phyloP scores from a whole-genome alignment of 2,797 vertebrate species.

The Ficedula albicollis region DNA sequence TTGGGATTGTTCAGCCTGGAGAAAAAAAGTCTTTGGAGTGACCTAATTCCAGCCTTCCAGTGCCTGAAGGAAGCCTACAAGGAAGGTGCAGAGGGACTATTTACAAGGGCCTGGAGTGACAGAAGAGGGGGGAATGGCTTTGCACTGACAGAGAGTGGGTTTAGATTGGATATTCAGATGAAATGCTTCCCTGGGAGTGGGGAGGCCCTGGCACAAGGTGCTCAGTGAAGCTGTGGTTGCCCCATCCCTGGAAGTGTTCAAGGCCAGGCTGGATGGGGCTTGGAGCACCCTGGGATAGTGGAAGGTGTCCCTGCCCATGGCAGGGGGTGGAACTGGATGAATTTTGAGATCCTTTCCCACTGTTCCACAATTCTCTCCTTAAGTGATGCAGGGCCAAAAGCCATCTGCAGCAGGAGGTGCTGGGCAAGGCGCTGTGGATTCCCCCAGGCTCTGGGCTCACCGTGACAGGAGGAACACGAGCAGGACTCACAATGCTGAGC shows the following conservation, averaged over 20 bases:
- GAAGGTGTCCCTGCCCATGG: not conserved
- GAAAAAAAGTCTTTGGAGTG: not conserved
- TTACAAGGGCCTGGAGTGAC: not conserved
- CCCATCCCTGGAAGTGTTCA: not conserved
- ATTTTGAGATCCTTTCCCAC: not conserved
- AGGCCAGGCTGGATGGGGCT: accelerated
- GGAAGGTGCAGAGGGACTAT: not conserved
- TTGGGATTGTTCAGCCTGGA: not conserved
- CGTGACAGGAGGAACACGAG: not conserved
- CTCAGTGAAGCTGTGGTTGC: not conserved
- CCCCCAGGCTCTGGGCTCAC: not conserved
- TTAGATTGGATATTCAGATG: not conserved
- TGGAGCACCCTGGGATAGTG: accelerated
- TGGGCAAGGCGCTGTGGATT: not conserved
- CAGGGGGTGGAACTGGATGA: accelerated
- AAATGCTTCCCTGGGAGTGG: not conserved
- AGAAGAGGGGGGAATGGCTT: not conserved
- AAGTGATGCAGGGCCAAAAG: not conserved
- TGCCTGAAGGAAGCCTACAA: not conserved
- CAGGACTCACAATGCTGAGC: not conserved
- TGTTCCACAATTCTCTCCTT: not conserved
- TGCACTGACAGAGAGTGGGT: not conserved
- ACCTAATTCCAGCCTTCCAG: not conserved
- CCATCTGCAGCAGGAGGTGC: not conserved
- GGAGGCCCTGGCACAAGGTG: accelerated